These are phyloP conservation scores for Odontomyia ornata DNA, from an alignment of 2,888 invertebrate species.

Conservation along the genomic window DNA sequence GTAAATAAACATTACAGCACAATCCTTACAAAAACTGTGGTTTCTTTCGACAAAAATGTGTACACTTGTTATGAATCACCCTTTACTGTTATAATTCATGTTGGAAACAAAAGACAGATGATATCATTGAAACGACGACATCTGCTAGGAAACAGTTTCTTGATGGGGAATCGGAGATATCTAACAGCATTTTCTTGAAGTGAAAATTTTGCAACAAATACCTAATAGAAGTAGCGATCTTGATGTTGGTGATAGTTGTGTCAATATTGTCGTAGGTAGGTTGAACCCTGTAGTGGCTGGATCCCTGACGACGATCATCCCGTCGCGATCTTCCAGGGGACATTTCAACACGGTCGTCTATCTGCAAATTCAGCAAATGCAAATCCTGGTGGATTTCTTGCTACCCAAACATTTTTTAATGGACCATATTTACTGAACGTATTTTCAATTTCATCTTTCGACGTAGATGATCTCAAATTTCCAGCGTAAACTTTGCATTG, in stretches of 20 bases:
- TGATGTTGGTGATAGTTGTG: slow-evolving; percentile 48
- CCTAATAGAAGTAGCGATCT: slow-evolving; percentile 41
- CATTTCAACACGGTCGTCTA: slow-evolving; percentile 93
- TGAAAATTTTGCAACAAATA: slow-evolving; percentile 35
- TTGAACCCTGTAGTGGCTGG: slow-evolving; percentile 54
- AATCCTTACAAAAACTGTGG: too few species aligned
- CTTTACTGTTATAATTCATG: slow-evolving; percentile 12
- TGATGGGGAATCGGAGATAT: slow-evolving; percentile 14
- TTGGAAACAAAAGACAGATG: slow-evolving; percentile 25
- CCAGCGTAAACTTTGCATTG: too few species aligned
- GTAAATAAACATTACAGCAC: too few species aligned
- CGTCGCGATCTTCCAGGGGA: slow-evolving; percentile 84
- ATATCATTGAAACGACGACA: slow-evolving; percentile 18
- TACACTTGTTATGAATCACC: too few species aligned
- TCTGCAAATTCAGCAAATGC: too few species aligned
- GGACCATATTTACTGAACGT: too few species aligned
- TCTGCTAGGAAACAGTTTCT: slow-evolving; percentile 12
- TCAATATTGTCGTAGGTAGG: slow-evolving; percentile 47
- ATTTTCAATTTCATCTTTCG: too few species aligned
- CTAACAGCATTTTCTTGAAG: slow-evolving; percentile 31
- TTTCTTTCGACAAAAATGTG: too few species aligned
- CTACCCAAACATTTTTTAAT: too few species aligned
- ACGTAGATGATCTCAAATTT: too few species aligned
- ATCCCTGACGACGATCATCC: slow-evolving; percentile 69
- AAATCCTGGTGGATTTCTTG: too few species aligned